Evolutionary conservation across 2,888 invertebrate species (phyloP).

Genomic region (Glyphotaelius pellucidus): DNA sequence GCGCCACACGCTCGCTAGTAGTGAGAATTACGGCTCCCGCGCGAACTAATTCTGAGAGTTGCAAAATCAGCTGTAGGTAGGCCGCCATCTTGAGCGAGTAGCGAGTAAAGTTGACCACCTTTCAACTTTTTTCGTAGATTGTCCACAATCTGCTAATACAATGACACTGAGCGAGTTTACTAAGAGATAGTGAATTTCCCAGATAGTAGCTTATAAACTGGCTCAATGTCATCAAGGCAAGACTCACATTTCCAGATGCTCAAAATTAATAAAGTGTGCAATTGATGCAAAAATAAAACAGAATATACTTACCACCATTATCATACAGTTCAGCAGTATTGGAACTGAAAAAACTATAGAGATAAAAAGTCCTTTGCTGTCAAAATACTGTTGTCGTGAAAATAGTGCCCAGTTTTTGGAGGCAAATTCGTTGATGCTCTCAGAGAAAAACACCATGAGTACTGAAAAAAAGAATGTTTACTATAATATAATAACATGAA

Average conservation of each 20-base stretch:
- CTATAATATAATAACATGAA: background rate
- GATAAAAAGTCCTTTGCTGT: slow-evolving; percentile 95
- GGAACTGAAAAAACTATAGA: slow-evolving; percentile 96
- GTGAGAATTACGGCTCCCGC: too few species aligned
- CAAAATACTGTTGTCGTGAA: slow-evolving; percentile 95
- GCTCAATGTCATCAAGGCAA: too few species aligned
- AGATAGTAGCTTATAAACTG: too few species aligned
- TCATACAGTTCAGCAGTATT: slow-evolving; percentile 93
- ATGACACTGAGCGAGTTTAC: too few species aligned
- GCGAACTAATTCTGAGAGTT: too few species aligned
- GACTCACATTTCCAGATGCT: background rate
- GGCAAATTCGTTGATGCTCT: slow-evolving; percentile 92
- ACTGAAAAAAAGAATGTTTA: slow-evolving; percentile 79
- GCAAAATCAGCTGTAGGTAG: too few species aligned
- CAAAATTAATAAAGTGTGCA: background rate
- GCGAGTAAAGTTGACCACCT: too few species aligned
- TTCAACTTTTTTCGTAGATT: too few species aligned
- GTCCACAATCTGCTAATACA: too few species aligned
- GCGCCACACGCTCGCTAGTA: too few species aligned
- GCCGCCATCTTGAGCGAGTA: too few species aligned
- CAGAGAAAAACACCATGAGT: slow-evolving; percentile 91
- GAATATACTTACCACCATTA: slow-evolving; percentile 90
- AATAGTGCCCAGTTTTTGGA: slow-evolving; percentile 92
- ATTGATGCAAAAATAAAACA: background rate
- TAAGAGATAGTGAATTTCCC: too few species aligned